Evolutionary conservation across 2,113 vertebrate genomes (phyloP).

Genomic region (Bubo scandiacus): DNA sequence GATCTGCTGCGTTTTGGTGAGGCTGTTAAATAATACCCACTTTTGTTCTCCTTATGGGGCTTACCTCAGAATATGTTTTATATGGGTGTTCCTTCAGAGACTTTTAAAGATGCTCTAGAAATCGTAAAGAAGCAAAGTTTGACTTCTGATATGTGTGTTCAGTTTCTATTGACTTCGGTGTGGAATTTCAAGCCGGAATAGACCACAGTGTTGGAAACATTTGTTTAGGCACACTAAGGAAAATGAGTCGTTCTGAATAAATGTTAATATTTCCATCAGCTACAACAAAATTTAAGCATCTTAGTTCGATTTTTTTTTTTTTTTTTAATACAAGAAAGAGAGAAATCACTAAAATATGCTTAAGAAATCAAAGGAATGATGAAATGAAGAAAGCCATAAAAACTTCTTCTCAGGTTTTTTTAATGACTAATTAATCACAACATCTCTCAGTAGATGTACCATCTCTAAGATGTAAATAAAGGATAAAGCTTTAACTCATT

Average conservation of each 20-base stretch:
- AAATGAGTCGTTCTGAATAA: constrained; percentile 38
- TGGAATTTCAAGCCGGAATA: neutral
- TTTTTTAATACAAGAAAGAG: neutral
- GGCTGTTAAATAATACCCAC: neutral
- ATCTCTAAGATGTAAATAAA: constrained; percentile 45
- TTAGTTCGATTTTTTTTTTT: neutral
- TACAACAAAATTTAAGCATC: constrained; percentile 14
- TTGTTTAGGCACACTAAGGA: constrained; percentile 27
- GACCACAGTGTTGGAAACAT: constrained; percentile 27
- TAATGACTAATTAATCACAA: constrained; percentile 8
- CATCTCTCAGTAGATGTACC: constrained; percentile 32
- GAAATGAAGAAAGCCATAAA: constrained; percentile 50
- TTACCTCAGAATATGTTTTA: constrained; percentile 49
- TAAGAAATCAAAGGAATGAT: constrained; percentile 42
- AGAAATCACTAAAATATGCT: constrained; percentile 8
- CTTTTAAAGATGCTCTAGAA: constrained; percentile 48
- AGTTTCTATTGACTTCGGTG: neutral
- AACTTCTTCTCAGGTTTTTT: neutral
- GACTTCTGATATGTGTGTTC: neutral
- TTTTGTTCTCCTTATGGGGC: constrained; percentile 21
- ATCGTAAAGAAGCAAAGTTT: constrained; percentile 20
- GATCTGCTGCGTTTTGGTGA: neutral
- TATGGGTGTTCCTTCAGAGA: constrained; percentile 34
- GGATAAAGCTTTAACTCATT: constrained; percentile 35
- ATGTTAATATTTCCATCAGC: constrained; percentile 43